A percentile compares a stretch with the other conserved stretches of the same genome.
phyloP scores from a whole-genome alignment of 2,797 vertebrate genomes.

The Micrastur ruficollis region DNA sequence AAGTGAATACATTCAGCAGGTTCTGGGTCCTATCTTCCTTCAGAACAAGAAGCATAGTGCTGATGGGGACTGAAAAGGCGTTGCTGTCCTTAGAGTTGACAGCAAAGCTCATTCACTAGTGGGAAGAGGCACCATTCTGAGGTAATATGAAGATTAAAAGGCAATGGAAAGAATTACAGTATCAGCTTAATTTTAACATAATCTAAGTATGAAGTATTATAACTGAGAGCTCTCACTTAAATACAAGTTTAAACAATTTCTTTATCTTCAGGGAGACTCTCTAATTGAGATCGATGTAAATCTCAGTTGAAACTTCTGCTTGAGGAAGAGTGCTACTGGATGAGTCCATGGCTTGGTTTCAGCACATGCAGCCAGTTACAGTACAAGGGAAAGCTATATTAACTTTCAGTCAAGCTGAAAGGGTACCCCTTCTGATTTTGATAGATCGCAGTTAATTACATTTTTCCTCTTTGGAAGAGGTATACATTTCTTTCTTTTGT shows the following conservation, averaged over 20 bases:
- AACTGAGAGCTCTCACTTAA: background rate
- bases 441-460: background rate
- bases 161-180: background rate
- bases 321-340: background rate
- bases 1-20: background rate
- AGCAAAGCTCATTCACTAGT: background rate
- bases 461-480: slow-evolving; percentile 28
- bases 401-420: background rate
- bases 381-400: background rate
- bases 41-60: background rate
- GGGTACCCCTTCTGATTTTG: background rate
- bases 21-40: background rate
- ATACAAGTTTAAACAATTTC: slow-evolving; percentile 7
- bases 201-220: background rate
- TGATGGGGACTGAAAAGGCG: background rate
- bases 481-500: slow-evolving; percentile 38
- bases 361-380: background rate
- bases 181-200: background rate
- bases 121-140: background rate
- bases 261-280: background rate
- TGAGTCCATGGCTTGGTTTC: background rate
- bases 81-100: background rate
- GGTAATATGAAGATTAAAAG: background rate
- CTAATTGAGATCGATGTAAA: background rate
- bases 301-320: background rate